Conservation (phyloP, 2,113 vertebrate genomes). For the Nesoenas mayeri region DNA sequence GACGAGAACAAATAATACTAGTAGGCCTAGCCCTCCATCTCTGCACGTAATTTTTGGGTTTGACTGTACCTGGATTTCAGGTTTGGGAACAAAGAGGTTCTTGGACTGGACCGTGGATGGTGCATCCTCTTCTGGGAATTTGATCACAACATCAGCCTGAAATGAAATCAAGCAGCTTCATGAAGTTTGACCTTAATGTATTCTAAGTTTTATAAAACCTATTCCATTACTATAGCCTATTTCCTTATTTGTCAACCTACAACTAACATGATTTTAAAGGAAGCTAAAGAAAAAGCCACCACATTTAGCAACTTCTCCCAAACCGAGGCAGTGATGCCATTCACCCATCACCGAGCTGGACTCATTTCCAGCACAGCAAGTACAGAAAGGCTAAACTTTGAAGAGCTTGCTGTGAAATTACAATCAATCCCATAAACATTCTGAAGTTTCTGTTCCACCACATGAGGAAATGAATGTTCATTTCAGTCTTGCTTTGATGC, state of each 20-base stretch:
- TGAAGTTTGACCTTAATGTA: background rate
- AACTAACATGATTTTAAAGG: background rate
- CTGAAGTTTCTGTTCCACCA: background rate
- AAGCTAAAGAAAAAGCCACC: background rate
- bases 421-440: background rate
- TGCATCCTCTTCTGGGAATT: constrained; percentile 93
- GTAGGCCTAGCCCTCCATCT: background rate
- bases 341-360: background rate
- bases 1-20: background rate
- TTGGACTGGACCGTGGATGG: constrained; percentile 88
- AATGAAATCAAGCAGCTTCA: background rate
- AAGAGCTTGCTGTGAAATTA: background rate
- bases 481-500: background rate
- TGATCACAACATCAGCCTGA: constrained; percentile 93
- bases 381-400: background rate
- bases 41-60: background rate
- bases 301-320: background rate
- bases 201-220: background rate
- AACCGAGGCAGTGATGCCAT: background rate
- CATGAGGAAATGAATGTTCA: background rate
- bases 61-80: constrained; percentile 91
- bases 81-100: constrained; percentile 93
- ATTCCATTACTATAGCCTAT: background rate
- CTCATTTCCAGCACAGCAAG: background rate
- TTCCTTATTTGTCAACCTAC: background rate